Evolutionary conservation across 2,797 vertebrate species (phyloP), one percentile per base, ranked within the genome.

Genomic region (Tenualosa thibaudeaui): DNA sequence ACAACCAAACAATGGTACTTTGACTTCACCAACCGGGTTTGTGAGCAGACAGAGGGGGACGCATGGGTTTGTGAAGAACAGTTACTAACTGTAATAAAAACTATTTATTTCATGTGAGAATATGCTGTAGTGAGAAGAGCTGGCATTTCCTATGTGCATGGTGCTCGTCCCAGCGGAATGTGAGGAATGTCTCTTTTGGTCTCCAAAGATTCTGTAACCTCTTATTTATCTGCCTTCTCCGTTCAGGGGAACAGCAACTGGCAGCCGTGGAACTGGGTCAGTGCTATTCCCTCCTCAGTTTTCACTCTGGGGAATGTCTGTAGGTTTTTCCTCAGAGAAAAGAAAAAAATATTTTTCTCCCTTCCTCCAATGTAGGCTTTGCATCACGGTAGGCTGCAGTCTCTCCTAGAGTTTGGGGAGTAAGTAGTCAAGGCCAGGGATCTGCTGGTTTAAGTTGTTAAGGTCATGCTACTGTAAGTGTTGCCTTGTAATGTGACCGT

Each of bases 111-210:
- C 53, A 50, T n/a, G 31, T 56, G 26, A 26, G 15, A 71, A 17
- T 71, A 3, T 71, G 65, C 68, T n/a, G 7, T 58, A 84, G 82
- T 37, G 54, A 43, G 68, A 54, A 86, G 56, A 86, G 87, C 84
- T 91, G 91, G 92, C 91, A 94, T 94, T 95, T 95, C 94, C 93
- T 95, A 91, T 92, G 92, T 94, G 92, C 86, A 89, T 90, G 90
- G 88, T 68, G 88, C 92, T 90, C 88, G 91, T 94, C 94, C 92
- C 91, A 24, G 87, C 92, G 93, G 94, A 95, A 95, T 94, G 93
- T 50, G 82, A 82, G 94, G 95, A 95, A 95, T 95, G 93, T 90
- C 88, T 91, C 90, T 91, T 90, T 91, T 92, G 92, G 92, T 91
- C 91, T 90, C 85, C 84, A 88, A 89, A 92, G 91, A 93, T 92